Evolutionary conservation across 2,797 vertebrate species (phyloP).

Genomic region (Gallinago nigripennis): DNA sequence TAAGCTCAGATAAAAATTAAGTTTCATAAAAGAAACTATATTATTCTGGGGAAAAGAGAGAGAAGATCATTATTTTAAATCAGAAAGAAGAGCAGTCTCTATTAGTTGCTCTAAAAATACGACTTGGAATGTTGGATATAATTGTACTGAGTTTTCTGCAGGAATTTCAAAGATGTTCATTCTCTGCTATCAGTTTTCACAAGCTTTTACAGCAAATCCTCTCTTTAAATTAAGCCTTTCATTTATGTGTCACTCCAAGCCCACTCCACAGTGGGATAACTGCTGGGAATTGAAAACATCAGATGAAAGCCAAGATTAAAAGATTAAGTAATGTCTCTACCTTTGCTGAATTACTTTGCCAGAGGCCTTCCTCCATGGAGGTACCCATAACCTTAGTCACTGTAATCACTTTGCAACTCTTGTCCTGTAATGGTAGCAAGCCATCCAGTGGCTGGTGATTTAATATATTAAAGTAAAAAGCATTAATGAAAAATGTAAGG

Average conservation of each 20-base stretch:
- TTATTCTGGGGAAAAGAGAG: not conserved
- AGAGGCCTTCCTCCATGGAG: conserved; percentile 52
- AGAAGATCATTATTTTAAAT: not conserved
- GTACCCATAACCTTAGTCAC: conserved; percentile 52
- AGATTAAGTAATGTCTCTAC: conserved; percentile 19
- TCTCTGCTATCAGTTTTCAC: not conserved
- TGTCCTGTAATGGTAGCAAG: conserved; percentile 67
- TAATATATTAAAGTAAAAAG: conserved; percentile 72
- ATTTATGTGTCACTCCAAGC: conserved; percentile 20
- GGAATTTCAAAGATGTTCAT: conserved; percentile 11
- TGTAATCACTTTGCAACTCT: conserved; percentile 52
- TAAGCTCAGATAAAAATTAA: not conserved
- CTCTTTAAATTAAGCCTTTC: conserved; percentile 39
- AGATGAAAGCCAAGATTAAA: conserved; percentile 41
- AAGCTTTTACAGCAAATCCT: conserved; percentile 56
- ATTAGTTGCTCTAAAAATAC: not conserved
- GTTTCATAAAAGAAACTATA: not conserved
- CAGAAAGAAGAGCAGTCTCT: not conserved
- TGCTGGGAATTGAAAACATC: conserved; percentile 12
- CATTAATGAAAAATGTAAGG: conserved; percentile 53
- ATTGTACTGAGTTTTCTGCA: not conserved
- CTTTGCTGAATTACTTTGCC: conserved; percentile 31
- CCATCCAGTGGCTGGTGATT: conserved; percentile 81
- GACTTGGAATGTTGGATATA: not conserved
- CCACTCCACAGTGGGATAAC: not conserved